These are phyloP conservation scores for Apantesis nais DNA, from an alignment of 2,888 invertebrate genomes.

Conservation along the genomic window DNA sequence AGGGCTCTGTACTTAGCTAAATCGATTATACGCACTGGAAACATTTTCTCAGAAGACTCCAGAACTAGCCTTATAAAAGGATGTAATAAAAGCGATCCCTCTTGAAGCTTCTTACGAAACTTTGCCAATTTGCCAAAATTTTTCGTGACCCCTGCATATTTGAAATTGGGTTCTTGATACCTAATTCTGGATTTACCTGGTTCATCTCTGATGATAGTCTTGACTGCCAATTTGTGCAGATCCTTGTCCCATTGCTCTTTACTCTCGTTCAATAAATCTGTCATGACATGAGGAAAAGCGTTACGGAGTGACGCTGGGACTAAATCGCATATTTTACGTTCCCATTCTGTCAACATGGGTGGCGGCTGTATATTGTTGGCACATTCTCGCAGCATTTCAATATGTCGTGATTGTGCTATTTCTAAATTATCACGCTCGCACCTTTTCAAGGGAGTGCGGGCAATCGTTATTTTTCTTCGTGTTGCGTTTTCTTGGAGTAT, in stretches of 20 bases:
- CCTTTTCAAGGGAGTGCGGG: conserved; percentile 63
- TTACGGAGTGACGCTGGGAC: conserved; percentile 83
- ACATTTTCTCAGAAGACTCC: conserved; percentile 76
- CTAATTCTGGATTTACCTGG: conserved; percentile 82
- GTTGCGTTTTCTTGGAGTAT: conserved; percentile 76
- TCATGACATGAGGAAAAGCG: conserved; percentile 83
- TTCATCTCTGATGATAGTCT: conserved; percentile 86
- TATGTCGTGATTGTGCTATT: conserved; percentile 80
- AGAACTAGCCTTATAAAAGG: conserved; percentile 87
- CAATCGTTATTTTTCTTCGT: conserved; percentile 67
- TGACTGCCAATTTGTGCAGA: conserved; percentile 87
- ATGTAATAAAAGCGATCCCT: conserved; percentile 87
- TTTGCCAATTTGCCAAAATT: conserved; percentile 85
- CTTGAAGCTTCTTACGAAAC: conserved; percentile 83
- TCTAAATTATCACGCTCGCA: conserved; percentile 79
- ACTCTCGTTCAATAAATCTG: conserved; percentile 83
- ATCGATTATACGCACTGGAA: conserved; percentile 84
- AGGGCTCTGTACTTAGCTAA: conserved; percentile 75
- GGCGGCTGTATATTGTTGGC: conserved; percentile 86
- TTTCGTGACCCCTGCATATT: conserved; percentile 87
- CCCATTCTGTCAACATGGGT: conserved; percentile 87
- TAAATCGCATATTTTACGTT: conserved; percentile 85
- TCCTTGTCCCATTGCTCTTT: conserved; percentile 86
- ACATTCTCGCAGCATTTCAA: conserved; percentile 83
- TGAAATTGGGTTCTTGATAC: conserved; percentile 82